A percentile compares a stretch with the other conserved stretches of the same genome.
These are phyloP conservation scores for Albula glossodonta DNA, from an alignment of 2,113 vertebrate genomes.

Conservation along the genomic window DNA sequence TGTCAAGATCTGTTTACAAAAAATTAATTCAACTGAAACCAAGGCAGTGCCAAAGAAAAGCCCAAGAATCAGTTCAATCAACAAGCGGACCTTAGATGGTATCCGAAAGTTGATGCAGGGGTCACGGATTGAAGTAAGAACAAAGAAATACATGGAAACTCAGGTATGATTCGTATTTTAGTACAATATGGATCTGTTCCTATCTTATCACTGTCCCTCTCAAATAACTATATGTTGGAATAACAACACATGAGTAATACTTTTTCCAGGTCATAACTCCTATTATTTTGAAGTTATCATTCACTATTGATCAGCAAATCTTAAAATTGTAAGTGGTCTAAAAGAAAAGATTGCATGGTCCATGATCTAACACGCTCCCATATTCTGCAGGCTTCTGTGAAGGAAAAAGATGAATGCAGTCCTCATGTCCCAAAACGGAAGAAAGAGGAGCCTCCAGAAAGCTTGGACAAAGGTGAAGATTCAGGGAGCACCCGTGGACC, in stretches of 20 bases:
- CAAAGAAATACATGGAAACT: constrained; percentile 38
- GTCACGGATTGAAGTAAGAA: constrained; percentile 29
- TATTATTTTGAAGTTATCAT: neutral
- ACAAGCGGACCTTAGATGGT: constrained; percentile 50
- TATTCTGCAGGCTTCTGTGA: constrained; percentile 27
- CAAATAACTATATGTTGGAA: neutral
- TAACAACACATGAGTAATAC: neutral
- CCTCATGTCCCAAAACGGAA: constrained; percentile 31
- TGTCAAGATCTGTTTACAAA: constrained; percentile 54
- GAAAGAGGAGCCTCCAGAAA: constrained; percentile 16
- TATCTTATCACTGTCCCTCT: neutral
- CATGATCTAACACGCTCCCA: neutral
- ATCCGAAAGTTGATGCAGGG: constrained; percentile 45
- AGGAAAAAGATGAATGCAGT: neutral
- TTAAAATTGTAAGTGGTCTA: neutral
- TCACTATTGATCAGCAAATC: neutral
- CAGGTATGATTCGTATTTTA: constrained; percentile 38
- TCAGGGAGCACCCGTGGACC: neutral
- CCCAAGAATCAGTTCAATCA: constrained; percentile 30
- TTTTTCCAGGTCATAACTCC: neutral
- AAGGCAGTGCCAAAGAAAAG: neutral
- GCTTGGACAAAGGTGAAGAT: neutral
- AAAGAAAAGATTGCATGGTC: neutral
- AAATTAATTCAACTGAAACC: constrained; percentile 28
- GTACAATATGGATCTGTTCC: neutral